These are phyloP conservation scores for Acanthurus tractus DNA, from an alignment of 2,797 vertebrate species.

Conservation along the genomic window DNA sequence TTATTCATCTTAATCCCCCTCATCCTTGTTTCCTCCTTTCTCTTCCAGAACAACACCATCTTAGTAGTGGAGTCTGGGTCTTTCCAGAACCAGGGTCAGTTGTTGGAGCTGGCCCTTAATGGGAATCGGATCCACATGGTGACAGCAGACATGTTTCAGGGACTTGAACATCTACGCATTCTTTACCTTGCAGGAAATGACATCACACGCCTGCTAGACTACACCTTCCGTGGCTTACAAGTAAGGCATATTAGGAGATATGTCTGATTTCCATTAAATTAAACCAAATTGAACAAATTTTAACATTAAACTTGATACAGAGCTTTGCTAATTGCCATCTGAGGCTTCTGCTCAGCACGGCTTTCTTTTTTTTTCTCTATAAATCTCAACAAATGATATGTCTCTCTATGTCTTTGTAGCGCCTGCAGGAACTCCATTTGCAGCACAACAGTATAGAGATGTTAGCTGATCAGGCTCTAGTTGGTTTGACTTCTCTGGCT, in stretches of 20 bases:
- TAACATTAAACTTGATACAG: not conserved
- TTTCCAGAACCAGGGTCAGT: constrained; percentile 86
- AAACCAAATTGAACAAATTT: not conserved
- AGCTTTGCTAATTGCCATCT: not conserved
- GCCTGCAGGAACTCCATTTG: constrained; percentile 93
- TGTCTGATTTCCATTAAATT: not conserved
- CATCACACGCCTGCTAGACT: constrained; percentile 88
- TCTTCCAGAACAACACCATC: constrained; percentile 89
- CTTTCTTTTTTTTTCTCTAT: not conserved
- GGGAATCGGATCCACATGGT: constrained; percentile 89
- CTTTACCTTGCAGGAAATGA: constrained; percentile 93
- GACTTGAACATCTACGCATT: constrained; percentile 90
- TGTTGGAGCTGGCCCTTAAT: constrained; percentile 91
- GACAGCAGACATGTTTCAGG: constrained; percentile 87
- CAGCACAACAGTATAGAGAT: constrained; percentile 91
- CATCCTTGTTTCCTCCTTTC: not conserved
- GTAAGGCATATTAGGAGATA: constrained; percentile 68
- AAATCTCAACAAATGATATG: constrained; percentile 2
- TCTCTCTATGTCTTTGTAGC: constrained; percentile 75
- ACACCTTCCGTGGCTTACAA: constrained; percentile 91
- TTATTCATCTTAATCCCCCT: not conserved
- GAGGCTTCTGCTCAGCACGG: not conserved
- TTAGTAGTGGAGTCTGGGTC: constrained; percentile 88
- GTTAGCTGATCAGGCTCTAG: constrained; percentile 89
- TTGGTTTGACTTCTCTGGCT: constrained; percentile 90